These are phyloP conservation scores for Tachysurus vachellii DNA, from an alignment of 2,113 vertebrate genomes.

Conservation along the genomic window DNA sequence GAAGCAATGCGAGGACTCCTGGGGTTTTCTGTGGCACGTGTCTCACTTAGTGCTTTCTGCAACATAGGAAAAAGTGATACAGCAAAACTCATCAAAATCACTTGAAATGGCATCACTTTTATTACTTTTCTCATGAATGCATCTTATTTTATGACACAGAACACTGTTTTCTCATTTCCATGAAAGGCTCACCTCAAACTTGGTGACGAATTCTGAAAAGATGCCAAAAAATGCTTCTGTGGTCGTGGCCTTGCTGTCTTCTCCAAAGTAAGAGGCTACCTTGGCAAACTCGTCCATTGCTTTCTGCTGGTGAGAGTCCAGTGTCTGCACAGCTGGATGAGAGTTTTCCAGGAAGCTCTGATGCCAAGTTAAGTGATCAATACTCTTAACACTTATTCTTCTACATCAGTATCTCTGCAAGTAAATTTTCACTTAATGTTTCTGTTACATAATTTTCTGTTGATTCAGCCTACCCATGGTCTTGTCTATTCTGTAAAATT, in stretches of 20 bases:
- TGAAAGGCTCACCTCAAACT: slow-evolving; percentile 86
- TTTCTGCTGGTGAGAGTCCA: slow-evolving; percentile 87
- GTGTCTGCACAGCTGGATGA: slow-evolving; percentile 83
- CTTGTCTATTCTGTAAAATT: not conserved
- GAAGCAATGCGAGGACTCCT: slow-evolving; percentile 85
- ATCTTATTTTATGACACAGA: not conserved
- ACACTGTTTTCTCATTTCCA: not conserved
- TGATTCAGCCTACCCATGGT: not conserved
- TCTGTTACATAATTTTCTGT: not conserved
- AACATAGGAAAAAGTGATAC: slow-evolving; percentile 26
- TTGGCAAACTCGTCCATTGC: slow-evolving; percentile 90
- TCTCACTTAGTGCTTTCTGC: slow-evolving; percentile 88
- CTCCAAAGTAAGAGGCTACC: slow-evolving; percentile 90
- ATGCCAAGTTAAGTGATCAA: slow-evolving; percentile 63
- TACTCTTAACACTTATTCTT: not conserved
- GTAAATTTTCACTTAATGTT: not conserved
- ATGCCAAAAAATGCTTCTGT: slow-evolving; percentile 95
- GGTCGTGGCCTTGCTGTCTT: slow-evolving; percentile 87
- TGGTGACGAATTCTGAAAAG: slow-evolving; percentile 92
- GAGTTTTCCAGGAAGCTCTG: slow-evolving; percentile 94
- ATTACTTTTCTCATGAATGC: not conserved
- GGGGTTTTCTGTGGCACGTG: slow-evolving; percentile 81
- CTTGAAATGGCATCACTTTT: not conserved
- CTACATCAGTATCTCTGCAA: not conserved
- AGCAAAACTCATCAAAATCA: not conserved